A percentile compares a stretch with the other conserved stretches of the same genome.
These are phyloP conservation scores for Epistrophella euchroma DNA, from an alignment of 2,888 invertebrate genomes.

Conservation along the genomic window DNA sequence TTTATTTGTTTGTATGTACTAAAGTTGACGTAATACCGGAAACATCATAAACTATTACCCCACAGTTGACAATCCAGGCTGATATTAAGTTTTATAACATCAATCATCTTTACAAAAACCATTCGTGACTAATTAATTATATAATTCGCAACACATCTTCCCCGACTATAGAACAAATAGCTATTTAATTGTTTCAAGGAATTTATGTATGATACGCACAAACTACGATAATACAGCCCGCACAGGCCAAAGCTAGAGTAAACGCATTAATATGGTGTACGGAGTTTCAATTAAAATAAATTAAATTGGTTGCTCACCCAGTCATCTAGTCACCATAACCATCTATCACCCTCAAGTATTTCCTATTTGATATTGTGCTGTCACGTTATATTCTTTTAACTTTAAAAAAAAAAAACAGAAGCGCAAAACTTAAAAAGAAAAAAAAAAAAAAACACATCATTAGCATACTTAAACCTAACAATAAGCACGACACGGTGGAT, in stretches of 20 bases:
- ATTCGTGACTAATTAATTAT: background rate
- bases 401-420: slow-evolving; percentile 31
- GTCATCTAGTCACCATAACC: slow-evolving; percentile 18
- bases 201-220: slow-evolving; percentile 2
- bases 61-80: too few species aligned
- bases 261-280: slow-evolving; percentile 22
- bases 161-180: slow-evolving; percentile 38
- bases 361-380: slow-evolving; percentile 33
- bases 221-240: background rate
- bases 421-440: slow-evolving; percentile 47
- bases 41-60: too few species aligned
- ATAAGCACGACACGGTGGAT: slow-evolving; percentile 56
- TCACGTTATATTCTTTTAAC: slow-evolving; percentile 16
- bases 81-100: too few species aligned
- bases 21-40: too few species aligned
- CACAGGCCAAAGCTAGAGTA: slow-evolving; percentile 12
- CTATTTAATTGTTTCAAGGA: slow-evolving; percentile 42
- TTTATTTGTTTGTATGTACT: too few species aligned
- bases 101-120: background rate
- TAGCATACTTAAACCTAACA: slow-evolving; percentile 66
- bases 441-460: slow-evolving; percentile 42
- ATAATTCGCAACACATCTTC: background rate
- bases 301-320: slow-evolving; percentile 53
- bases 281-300: slow-evolving; percentile 65
- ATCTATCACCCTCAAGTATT: slow-evolving; percentile 31